Conservation (phyloP, 1,140 invertebrate species). For the Drosophila grimshawi region DNA sequence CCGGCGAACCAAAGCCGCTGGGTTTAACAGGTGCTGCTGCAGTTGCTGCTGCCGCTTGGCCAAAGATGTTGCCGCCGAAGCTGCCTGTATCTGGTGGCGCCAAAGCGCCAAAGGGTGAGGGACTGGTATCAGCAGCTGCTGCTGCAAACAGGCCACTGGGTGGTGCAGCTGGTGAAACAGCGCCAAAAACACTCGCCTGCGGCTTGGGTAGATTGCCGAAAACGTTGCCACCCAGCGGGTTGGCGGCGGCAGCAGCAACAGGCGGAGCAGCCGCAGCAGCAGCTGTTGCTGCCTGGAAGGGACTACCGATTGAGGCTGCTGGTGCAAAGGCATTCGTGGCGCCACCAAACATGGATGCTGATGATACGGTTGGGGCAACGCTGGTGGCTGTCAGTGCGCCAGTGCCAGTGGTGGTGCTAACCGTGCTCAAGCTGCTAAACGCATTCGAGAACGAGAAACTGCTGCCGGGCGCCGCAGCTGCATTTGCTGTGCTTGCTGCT, state of each 20-base stretch:
- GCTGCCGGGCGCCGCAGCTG: constrained; percentile 40
- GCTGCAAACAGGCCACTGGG: constrained; percentile 69
- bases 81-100: constrained; percentile 15
- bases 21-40: constrained; percentile 26
- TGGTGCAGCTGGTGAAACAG: constrained; percentile 29
- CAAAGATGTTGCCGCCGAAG: constrained; percentile 62
- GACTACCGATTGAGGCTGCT: constrained; percentile 21
- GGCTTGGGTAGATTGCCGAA: constrained; percentile 75
- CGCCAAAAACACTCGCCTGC: constrained; percentile 70
- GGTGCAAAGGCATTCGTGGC: constrained; percentile 35
- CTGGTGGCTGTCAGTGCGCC: constrained; percentile 20
- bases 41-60: constrained; percentile 33
- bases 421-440: constrained; percentile 53
- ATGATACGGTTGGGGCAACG: constrained; percentile 16
- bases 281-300: constrained; percentile 31
- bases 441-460: constrained; percentile 67
- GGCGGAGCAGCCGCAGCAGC: constrained; percentile 11
- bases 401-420: neutral
- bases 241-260: constrained; percentile 5
- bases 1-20: constrained; percentile 42
- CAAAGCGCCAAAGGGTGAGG: constrained; percentile 49
- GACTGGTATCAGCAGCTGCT: constrained; percentile 35
- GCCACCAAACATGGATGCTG: constrained; percentile 56
- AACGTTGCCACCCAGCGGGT: constrained; percentile 39
- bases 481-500: neutral